phyloP scores from a whole-genome alignment of 2,113 vertebrate species.

The Misgurnus mizolepis region DNA sequence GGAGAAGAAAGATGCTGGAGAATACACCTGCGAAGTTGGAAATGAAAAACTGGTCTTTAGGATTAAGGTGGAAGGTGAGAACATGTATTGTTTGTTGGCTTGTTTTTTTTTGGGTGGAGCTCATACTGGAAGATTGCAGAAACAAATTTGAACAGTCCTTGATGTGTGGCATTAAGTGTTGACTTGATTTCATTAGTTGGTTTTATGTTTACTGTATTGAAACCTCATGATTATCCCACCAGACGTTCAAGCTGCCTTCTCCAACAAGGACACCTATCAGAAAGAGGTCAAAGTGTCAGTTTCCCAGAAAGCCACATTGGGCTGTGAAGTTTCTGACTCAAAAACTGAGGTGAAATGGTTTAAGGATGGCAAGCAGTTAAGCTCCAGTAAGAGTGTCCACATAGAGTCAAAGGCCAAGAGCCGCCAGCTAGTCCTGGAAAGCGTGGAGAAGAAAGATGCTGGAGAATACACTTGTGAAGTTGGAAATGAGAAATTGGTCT shows the following conservation, averaged over 20 bases:
- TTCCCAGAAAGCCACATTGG: slow-evolving; percentile 71
- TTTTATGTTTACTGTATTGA: too few species aligned
- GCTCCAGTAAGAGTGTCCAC: slow-evolving; percentile 68
- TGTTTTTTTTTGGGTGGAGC: too few species aligned
- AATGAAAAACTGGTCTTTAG: slow-evolving; percentile 76
- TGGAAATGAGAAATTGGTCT: slow-evolving; percentile 72
- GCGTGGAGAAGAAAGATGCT: slow-evolving; percentile 76
- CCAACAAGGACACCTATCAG: slow-evolving; percentile 69
- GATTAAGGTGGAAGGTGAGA: slow-evolving; percentile 36
- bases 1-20: slow-evolving; percentile 80
- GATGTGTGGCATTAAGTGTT: too few species aligned
- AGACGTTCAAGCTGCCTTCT: slow-evolving; percentile 51
- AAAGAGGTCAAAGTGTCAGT: slow-evolving; percentile 73
- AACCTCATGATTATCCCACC: neutral
- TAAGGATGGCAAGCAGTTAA: slow-evolving; percentile 78
- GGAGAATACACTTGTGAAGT: slow-evolving; percentile 79
- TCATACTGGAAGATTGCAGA: too few species aligned
- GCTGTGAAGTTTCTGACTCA: slow-evolving; percentile 77
- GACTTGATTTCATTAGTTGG: too few species aligned
- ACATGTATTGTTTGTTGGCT: neutral
- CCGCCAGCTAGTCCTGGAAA: slow-evolving; percentile 73
- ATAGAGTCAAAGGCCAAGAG: slow-evolving; percentile 70
- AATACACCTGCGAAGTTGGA: slow-evolving; percentile 79
- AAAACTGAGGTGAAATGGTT: slow-evolving; percentile 80
- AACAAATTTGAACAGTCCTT: too few species aligned